These are phyloP conservation scores for Calameuta idolon DNA, from an alignment of 2,888 invertebrate genomes.

Conservation along the genomic window DNA sequence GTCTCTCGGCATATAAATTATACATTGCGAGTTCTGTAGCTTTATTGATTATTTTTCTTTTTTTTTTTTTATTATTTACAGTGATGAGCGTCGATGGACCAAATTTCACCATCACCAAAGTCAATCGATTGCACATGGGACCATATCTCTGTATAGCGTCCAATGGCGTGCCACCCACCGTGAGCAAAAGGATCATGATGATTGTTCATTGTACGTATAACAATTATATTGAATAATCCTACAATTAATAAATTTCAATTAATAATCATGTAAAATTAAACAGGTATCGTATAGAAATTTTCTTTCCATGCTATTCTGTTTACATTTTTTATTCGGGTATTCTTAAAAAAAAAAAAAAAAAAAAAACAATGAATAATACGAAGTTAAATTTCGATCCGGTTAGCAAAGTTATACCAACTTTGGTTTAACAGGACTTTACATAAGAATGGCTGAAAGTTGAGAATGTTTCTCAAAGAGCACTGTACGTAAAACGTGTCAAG, in stretches of 20 bases:
- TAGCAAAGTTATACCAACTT: slow-evolving; percentile 3
- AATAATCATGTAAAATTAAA: background rate
- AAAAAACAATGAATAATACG: background rate
- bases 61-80: slow-evolving; percentile 60
- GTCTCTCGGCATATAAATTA: background rate
- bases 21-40: background rate
- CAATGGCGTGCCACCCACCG: slow-evolving; percentile 68
- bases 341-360: too few species aligned
- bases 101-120: slow-evolving; percentile 60
- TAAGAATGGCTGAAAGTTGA: background rate
- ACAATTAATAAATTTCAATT: background rate
- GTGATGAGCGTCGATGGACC: slow-evolving; percentile 77
- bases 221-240: background rate
- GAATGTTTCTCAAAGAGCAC: background rate
- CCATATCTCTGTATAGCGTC: slow-evolving; percentile 69
- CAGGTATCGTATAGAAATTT: background rate
- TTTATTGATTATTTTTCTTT: slow-evolving; percentile 22
- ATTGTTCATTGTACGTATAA: slow-evolving; percentile 68
- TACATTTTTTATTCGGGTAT: background rate
- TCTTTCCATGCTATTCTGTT: background rate
- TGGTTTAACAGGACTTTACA: background rate
- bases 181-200: slow-evolving; percentile 68
- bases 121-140: slow-evolving; percentile 69
- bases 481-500: background rate
- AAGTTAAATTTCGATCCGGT: background rate